Conservation (phyloP, 2,888 invertebrate species). For the Rhagium mordax region DNA sequence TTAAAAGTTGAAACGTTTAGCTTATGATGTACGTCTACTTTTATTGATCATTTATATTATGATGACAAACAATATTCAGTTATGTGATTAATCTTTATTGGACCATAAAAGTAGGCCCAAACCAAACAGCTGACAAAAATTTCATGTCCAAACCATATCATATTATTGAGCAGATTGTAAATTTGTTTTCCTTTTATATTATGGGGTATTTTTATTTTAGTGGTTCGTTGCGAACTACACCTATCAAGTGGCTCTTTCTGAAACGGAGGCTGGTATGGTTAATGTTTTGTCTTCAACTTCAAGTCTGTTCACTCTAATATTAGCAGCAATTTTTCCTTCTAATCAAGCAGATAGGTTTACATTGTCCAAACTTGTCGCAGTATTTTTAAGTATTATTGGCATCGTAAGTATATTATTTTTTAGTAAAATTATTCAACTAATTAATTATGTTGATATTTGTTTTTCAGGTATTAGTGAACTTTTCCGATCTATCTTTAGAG, state of each 20-base stretch:
- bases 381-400: constrained; percentile 83
- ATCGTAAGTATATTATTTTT: constrained; percentile 75
- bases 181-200: too few species aligned
- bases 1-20: too few species aligned
- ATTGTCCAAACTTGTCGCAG: constrained; percentile 87
- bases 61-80: too few species aligned
- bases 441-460: too few species aligned
- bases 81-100: too few species aligned
- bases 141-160: too few species aligned
- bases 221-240: constrained; percentile 97
- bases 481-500: constrained; percentile 81
- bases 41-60: too few species aligned
- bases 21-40: too few species aligned
- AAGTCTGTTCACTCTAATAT: constrained; percentile 88
- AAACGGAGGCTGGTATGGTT: constrained; percentile 89
- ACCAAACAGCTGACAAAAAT: too few species aligned
- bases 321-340: constrained; percentile 91
- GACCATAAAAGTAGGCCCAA: too few species aligned
- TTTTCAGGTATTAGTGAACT: constrained; percentile 81
- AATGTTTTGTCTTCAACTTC: constrained; percentile 92
- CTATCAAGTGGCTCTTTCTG: constrained; percentile 89
- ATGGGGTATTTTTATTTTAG: constrained; percentile 72
- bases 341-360: constrained; percentile 87
- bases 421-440: background rate
- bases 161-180: background rate